A percentile compares a stretch with the other conserved stretches of the same genome.
phyloP scores from a whole-genome alignment of 2,113 vertebrate genomes.

The Chaetorhynchus papuensis region DNA sequence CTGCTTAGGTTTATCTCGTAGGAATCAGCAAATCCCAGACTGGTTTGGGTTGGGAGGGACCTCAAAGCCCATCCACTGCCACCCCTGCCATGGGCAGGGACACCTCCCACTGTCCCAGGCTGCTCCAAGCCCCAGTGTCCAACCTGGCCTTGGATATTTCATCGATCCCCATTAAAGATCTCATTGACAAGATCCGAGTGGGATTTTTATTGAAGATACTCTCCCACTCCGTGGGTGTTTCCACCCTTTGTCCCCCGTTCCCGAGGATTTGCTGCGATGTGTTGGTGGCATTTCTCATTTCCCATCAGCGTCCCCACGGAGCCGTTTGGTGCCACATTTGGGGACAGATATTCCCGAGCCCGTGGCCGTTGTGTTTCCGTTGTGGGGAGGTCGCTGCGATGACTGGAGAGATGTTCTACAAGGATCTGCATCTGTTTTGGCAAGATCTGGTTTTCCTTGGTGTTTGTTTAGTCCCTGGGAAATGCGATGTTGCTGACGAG shows the following conservation, averaged over 20 bases:
- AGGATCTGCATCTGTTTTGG: neutral
- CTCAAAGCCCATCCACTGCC: neutral
- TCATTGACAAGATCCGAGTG: neutral
- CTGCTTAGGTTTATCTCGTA: neutral
- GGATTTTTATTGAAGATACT: fast-evolving
- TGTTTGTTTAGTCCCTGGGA: neutral
- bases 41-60: neutral
- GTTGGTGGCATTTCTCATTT: neutral
- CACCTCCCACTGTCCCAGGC: neutral
- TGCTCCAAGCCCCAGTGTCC: neutral
- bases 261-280: neutral
- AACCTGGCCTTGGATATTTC: neutral
- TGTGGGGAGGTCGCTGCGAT: neutral
- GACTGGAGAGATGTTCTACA: neutral
- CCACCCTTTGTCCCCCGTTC: neutral
- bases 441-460: neutral
- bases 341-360: neutral
- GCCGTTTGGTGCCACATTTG: neutral
- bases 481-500: neutral
- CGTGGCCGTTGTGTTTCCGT: fast-evolving
- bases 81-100: neutral
- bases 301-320: neutral
- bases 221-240: neutral
- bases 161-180: fast-evolving
- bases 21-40: neutral